Evolutionary conservation across 2,888 invertebrate species (phyloP), one percentile per base, ranked within the genome.

Genomic region (Ochlodes sylvanus): DNA sequence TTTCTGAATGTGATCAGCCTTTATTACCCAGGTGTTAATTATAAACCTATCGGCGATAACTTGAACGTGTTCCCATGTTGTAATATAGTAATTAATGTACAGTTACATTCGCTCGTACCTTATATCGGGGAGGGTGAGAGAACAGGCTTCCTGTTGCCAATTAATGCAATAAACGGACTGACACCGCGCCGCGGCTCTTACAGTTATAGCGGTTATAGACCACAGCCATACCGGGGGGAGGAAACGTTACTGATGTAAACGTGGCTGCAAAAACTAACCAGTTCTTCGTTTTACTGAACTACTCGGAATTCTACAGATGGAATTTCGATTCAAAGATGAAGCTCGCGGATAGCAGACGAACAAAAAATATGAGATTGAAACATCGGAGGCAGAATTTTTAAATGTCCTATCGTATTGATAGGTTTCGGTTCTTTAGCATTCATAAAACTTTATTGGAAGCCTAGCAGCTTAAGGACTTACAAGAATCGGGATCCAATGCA

Each of bases 121-220:
- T 62, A 50, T 61, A 64, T 68, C 72, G 72, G 72, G 70, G 76
- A 60, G 73, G 69, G 72, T 75, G 71, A 73, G 75, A 74, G 69
- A 71, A 69, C 72, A 73, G 68, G 73, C 80, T 87, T 87, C 85
- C 87, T 84, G 84, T 80, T 79, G 81, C 81, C 85, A 88, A 87
- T 85, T 84, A 87, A 85, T 81, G 80, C 84, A 80, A 79, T 79
- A 77, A 81, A 78, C 79, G 75, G 77, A 70, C 76, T 67, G 63
- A 56, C 68, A 68, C 63, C 63, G 68, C 62, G 21, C 63, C 68
- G 63, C 63, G 21, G 17, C 67, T 44, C 57, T 41, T 68, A 63
- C 72, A 73, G 71, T 72, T 68, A 69, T 61, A 69, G 57, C 64
- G 60, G 71, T 71, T 71, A 71, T 63, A 41, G 62, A 62, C 75